phyloP scores from a whole-genome alignment of 2,113 vertebrate species.

The Eptatretus burgeri region DNA sequence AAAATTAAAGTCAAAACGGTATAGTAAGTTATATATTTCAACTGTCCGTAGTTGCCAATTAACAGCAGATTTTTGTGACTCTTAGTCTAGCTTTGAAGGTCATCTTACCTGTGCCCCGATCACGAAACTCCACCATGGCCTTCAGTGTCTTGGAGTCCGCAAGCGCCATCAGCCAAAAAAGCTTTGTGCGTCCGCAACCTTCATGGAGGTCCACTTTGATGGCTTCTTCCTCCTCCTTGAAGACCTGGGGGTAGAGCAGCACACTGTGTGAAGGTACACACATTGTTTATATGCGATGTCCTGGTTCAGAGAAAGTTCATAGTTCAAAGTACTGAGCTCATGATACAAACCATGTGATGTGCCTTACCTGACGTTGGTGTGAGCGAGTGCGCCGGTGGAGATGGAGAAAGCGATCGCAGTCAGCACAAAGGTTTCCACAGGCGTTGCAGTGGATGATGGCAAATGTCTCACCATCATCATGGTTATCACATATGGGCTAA shows the following conservation, averaged over 20 bases:
- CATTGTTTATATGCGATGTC: too few species aligned
- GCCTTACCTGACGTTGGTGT: constrained; percentile 76
- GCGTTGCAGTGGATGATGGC: constrained; percentile 84
- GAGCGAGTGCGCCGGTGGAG: constrained; percentile 85
- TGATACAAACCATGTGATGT: background rate
- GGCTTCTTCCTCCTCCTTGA: constrained; percentile 96
- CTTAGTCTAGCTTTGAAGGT: background rate
- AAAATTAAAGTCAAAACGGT: constrained; percentile 6
- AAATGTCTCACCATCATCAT: constrained; percentile 84
- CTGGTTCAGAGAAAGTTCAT: too few species aligned
- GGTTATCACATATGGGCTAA: constrained; percentile 97
- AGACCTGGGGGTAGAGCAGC: constrained; percentile 28
- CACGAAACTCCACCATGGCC: constrained; percentile 96
- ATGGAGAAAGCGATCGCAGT: constrained; percentile 88
- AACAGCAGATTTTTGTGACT: background rate
- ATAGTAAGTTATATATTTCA: background rate
- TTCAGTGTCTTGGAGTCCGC: constrained; percentile 99
- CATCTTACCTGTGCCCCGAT: constrained; percentile 58
- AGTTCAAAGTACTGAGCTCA: too few species aligned
- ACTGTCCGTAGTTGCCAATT: background rate
- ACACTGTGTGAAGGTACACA: too few species aligned
- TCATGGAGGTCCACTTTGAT: constrained; percentile 97
- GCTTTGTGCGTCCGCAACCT: constrained; percentile 83
- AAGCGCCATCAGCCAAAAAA: constrained; percentile 96
- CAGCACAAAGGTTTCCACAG: constrained; percentile 86